Base-by-base conservation (phyloP, 2,888 invertebrate species). In the Empis stercorea region DNA sequence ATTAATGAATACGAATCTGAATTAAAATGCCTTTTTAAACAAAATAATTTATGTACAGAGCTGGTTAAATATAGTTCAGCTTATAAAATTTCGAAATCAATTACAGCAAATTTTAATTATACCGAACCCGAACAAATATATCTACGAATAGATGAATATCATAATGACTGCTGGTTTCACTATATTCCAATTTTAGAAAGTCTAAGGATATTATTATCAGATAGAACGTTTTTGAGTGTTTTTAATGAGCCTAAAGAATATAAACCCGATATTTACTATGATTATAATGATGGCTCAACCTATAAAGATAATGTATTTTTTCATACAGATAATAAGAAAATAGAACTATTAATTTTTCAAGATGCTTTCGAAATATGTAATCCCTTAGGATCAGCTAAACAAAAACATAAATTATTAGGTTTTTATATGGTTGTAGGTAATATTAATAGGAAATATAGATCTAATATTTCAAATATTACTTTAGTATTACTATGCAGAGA, bases 281-380 rank as follows among this genome's bases (percentile, higher is more conserved):
- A 43, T 27, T 30, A 43, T 16, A 47, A 36, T 36, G 50, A 54
- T 45, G 52, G 54, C 7, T 6, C 30, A 34, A 32, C 34, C 39
- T 51, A 42, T 43, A 47, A 49, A 48, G 45, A 48, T 16, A 52
- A 50, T 30, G 30, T 9, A 23, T 52, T 54, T 50, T 51, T 54
- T 44, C 44, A 30, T 48, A 50, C 6, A 4, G 3, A 4, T 45
- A 11, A 17, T 4, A 40, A 43, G 15, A 42, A 49, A 15, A 13
- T 51, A n/a, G 42, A 43, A 50, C 46, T 58, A 13, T 57, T 60
- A 41, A 40, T 61, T 14, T 61, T 55, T 52, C 59, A 60, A 51
- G 59, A 60, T 53, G 55, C 55, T 10, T 58, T 61, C 48, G 58
- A 61, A 49, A 15, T 57, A 34, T 59, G 61, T 16, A 61, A 61